Evolutionary conservation across 2,888 invertebrate species (phyloP).

Genomic region (Gonocerus acuteangulatus): DNA sequence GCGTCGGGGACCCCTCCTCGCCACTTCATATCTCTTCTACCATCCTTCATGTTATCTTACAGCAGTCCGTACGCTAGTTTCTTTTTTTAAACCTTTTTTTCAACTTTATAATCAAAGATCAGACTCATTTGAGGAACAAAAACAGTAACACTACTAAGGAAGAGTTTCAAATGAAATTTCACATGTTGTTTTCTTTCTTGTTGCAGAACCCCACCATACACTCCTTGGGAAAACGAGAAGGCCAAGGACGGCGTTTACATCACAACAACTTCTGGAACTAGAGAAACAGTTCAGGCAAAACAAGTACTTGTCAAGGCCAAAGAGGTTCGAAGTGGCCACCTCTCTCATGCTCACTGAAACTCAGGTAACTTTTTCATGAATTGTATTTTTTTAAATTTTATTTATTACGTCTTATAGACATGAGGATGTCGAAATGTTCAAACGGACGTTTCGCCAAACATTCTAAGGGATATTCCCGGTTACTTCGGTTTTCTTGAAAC

Average conservation of each 20-base stretch:
- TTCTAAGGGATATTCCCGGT: too few relatives aligned
- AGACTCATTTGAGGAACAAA: too few relatives aligned
- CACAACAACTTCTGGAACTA: slow-evolving; percentile 91
- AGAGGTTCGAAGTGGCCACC: slow-evolving; percentile 97
- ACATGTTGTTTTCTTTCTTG: too few relatives aligned
- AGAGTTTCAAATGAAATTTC: too few relatives aligned
- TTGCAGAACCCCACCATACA: slow-evolving; percentile 52
- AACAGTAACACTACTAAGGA: too few relatives aligned
- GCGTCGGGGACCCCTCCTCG: neutral
- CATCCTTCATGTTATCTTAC: neutral
- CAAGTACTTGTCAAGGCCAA: slow-evolving; percentile 96
- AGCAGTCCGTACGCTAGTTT: neutral
- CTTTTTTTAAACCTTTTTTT: too few relatives aligned
- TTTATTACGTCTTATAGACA: neutral
- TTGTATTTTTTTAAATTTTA: neutral
- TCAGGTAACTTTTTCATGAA: slow-evolving; percentile 59
- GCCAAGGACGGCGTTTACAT: slow-evolving; percentile 96
- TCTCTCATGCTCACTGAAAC: slow-evolving; percentile 96
- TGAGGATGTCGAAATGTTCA: neutral
- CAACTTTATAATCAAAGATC: too few relatives aligned
- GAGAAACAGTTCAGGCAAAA: slow-evolving; percentile 98
- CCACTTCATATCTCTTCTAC: slow-evolving; percentile 7
- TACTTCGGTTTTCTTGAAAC: too few relatives aligned
- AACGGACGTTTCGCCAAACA: too few relatives aligned
- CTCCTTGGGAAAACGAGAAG: slow-evolving; percentile 78